Conservation (phyloP, 2,113 vertebrate species). For the Sorex araneus region DNA sequence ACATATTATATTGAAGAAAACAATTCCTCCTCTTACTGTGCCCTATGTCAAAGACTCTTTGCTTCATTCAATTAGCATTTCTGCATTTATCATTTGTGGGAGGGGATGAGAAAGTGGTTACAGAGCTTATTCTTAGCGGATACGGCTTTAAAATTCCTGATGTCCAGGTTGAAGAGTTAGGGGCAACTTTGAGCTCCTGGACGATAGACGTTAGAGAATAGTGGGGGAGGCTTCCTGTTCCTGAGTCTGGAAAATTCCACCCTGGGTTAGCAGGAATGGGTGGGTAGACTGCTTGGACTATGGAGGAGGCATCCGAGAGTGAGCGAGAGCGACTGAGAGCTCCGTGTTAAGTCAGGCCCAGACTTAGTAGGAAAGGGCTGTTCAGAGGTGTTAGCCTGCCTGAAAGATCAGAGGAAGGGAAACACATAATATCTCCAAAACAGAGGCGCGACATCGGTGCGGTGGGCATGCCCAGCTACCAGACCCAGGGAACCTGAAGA, state of each 20-base stretch:
- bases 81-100: not conserved
- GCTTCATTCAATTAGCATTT: not conserved
- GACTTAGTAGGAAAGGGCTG: too few species aligned
- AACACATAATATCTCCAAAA: not conserved
- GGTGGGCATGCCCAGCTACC: too few species aligned
- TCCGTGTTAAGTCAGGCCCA: fast-evolving
- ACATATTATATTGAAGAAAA: not conserved
- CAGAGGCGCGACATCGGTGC: too few species aligned
- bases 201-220: not conserved
- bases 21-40: not conserved
- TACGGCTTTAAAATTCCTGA: not conserved
- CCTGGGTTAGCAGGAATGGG: not conserved
- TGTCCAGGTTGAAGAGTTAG: not conserved
- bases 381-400: not conserved
- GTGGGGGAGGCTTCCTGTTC: not conserved
- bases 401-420: not conserved
- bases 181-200: not conserved
- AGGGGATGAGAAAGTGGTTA: not conserved
- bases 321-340: too few species aligned
- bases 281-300: not conserved
- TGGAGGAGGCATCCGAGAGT: not conserved
- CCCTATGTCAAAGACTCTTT: not conserved
- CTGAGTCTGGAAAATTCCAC: not conserved
- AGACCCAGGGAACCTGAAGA: too few species aligned
- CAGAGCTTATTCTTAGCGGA: too few species aligned